Conservation (phyloP, 2,797 vertebrate species). For the Spinus olivaceus region DNA sequence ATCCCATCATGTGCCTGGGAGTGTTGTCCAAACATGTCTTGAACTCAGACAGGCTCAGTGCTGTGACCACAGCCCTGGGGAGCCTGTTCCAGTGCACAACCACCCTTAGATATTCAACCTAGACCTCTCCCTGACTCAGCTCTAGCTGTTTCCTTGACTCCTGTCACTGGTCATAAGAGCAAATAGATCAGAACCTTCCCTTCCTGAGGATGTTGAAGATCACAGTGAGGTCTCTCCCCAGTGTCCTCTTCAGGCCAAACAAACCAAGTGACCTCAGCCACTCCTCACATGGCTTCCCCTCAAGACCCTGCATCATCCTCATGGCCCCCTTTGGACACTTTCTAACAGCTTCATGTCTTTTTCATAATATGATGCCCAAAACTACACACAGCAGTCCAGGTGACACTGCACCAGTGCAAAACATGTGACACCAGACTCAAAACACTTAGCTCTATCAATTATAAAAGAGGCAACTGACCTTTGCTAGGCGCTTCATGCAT, state of each 20-base stretch:
- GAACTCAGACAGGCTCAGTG: not conserved
- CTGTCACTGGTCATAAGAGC: not conserved
- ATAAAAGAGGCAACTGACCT: conserved; percentile 53
- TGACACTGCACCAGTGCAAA: not conserved
- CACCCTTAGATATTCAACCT: not conserved
- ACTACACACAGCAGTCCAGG: not conserved
- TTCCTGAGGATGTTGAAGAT: not conserved
- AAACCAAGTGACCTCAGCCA: not conserved
- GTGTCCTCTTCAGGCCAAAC: not conserved
- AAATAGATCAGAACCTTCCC: not conserved
- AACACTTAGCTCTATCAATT: not conserved
- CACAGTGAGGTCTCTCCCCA: not conserved
- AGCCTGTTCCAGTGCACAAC: not conserved
- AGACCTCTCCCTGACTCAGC: not conserved
- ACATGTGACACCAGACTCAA: not conserved
- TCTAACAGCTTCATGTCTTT: not conserved
- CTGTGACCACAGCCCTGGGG: not conserved
- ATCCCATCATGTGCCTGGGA: not conserved
- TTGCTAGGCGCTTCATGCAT: conserved; percentile 25
- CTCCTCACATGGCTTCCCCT: not conserved
- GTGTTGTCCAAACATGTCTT: accelerated
- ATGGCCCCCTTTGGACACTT: not conserved
- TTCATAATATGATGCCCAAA: not conserved
- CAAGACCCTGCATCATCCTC: not conserved
- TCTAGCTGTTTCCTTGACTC: not conserved